Base-by-base conservation (phyloP, 1,140 invertebrate species). In the Drosophila sulfurigaster region DNA sequence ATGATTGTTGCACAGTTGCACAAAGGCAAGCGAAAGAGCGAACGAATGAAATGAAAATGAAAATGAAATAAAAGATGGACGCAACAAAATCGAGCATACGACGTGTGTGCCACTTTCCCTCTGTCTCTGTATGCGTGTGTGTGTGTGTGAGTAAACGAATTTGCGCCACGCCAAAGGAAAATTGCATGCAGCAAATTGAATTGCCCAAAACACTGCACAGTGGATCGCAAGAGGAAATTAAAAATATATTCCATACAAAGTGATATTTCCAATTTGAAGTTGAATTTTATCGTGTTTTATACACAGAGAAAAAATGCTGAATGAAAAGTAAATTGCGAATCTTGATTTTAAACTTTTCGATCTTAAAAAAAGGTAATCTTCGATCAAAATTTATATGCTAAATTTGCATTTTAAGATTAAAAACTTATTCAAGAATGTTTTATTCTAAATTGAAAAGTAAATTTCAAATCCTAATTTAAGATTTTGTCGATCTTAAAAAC, bases 1-100 rank as follows among this genome's bases (percentile, higher is more conserved):
- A 83, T 83, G 85, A 89, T 88, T 88, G 85, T 89, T 88, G 71
- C 74, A 73, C 72, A 77, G 79, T 87, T 87, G 72, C 74, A 88
- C 83, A 88, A 89, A 81, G 81, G 70, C 80, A 52, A 25, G 20
- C 20, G 20, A 25, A 25, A 4, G 20, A 25, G 3, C 3, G 3
- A 25, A 56, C 65, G 72, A 48, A 68, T 41, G 62, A 66, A 81
- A 66, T 65, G 62, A 74, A 66, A 81, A 66, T 65, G 62, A 74
- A 66, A 81, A 66, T 68, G 62, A 74, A 82, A 87, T 87, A 72
- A 80, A 57, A 75, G 74, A 83, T 71, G 77, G 41, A 74, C 52
- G 71, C 41, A 30, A 28, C 41, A 59, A 59, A 13, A 58, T 67
- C 59, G 65, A 30, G 13, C 45, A 38, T 56, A 38, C 35, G 7